phyloP scores from a whole-genome alignment of 1,140 invertebrate genomes.

The Oryzaephilus surinamensis region DNA sequence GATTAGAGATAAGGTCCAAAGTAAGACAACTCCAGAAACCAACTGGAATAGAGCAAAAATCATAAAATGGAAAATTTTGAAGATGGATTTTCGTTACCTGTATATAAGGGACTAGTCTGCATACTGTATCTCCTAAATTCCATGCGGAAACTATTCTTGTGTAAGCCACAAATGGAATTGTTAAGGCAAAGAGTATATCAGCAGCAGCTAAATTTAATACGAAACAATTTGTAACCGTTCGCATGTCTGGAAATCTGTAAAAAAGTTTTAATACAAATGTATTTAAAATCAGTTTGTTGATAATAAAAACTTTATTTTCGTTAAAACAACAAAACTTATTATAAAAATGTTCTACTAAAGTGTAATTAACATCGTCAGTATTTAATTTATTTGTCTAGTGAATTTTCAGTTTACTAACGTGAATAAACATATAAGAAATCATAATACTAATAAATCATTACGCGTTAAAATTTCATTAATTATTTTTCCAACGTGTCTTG shows the following conservation, averaged over 20 bases:
- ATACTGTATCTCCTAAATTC: constrained; percentile 43
- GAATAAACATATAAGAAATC: too few species aligned
- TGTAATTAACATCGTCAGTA: too few species aligned
- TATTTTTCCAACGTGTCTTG: too few species aligned
- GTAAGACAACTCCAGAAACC: constrained; percentile 47
- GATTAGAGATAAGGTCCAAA: constrained; percentile 50
- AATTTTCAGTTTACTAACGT: too few species aligned
- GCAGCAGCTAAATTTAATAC: constrained; percentile 58
- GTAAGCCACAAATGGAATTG: constrained; percentile 43
- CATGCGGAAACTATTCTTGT: constrained; percentile 42
- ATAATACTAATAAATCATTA: too few species aligned
- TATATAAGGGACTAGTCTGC: constrained; percentile 45
- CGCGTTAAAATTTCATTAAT: too few species aligned
- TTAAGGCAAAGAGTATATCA: constrained; percentile 49
- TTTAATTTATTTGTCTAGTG: too few species aligned
- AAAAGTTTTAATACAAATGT: constrained; percentile 3
- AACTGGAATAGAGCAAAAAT: constrained; percentile 38
- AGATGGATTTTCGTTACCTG: constrained; percentile 44
- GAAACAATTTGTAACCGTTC: constrained; percentile 66
- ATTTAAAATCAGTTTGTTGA: background rate
- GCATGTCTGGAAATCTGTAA: constrained; percentile 51
- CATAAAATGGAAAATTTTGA: too few species aligned
- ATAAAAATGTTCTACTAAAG: too few species aligned
- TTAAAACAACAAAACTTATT: too few species aligned
- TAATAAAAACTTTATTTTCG: constrained; percentile 1